These are phyloP conservation scores for Protonemura montana DNA, from an alignment of 2,888 invertebrate species.

Conservation along the genomic window DNA sequence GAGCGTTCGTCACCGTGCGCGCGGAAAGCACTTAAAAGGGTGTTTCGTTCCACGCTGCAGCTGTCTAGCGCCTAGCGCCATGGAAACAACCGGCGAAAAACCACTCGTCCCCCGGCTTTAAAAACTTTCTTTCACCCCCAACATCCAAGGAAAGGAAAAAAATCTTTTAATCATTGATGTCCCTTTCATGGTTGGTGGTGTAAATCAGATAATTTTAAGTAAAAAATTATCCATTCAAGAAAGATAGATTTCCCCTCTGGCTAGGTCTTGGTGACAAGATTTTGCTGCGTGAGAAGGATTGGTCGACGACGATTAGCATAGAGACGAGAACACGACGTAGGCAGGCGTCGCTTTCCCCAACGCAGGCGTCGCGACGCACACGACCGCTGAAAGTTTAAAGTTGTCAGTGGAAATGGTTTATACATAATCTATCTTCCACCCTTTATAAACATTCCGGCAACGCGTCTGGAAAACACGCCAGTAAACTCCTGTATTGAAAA, in stretches of 20 bases:
- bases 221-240: conserved; percentile 9
- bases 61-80: background rate
- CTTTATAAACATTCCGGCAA: background rate
- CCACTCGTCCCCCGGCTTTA: background rate
- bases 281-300: background rate
- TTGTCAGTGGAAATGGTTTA: background rate
- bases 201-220: background rate
- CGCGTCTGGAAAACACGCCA: background rate
- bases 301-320: background rate
- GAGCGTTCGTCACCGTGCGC: background rate
- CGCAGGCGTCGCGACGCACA: background rate
- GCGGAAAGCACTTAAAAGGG: too few relatives aligned
- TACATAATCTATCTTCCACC: background rate
- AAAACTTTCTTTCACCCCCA: background rate
- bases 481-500: too few relatives aligned
- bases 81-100: background rate
- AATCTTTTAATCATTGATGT: conserved; percentile 7
- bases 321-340: background rate
- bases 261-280: background rate
- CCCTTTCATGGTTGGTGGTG: background rate
- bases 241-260: background rate
- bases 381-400: background rate
- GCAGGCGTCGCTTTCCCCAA: background rate
- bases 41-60: background rate
- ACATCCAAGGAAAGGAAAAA: background rate